These are phyloP conservation scores for Coendou prehensilis DNA, from an alignment of 2,797 vertebrate genomes.

Conservation along the genomic window DNA sequence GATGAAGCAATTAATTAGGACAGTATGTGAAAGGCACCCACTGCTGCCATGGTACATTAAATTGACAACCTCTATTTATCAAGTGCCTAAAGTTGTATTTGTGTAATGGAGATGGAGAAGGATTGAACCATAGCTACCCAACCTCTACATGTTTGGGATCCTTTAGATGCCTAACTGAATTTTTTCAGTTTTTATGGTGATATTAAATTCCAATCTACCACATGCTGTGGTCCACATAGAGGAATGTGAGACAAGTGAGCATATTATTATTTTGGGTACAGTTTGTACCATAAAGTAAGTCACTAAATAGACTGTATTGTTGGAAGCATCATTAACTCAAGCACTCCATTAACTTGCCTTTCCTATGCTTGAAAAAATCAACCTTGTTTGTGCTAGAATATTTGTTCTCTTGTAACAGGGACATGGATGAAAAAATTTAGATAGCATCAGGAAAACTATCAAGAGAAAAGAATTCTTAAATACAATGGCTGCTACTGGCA, in stretches of 20 bases:
- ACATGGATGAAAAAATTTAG: constrained; percentile 25
- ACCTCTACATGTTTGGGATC: neutral
- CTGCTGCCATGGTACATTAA: neutral
- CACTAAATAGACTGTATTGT: constrained; percentile 1
- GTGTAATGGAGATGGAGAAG: neutral
- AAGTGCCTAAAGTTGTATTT: neutral
- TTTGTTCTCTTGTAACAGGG: constrained; percentile 42
- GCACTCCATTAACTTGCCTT: constrained; percentile 51
- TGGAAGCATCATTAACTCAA: constrained; percentile 55
- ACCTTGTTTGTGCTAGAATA: constrained; percentile 64
- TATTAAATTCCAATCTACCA: neutral
- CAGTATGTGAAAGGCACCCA: neutral
- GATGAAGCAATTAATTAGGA: neutral
- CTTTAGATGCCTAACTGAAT: neutral
- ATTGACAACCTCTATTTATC: neutral
- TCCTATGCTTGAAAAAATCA: constrained; percentile 29
- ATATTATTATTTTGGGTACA: neutral
- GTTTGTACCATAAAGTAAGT: constrained; percentile 45
- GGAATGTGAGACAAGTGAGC: constrained; percentile 28
- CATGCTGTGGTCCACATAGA: neutral
- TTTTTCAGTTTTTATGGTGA: constrained; percentile 6
- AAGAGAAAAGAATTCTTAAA: constrained; percentile 41
- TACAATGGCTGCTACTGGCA: neutral
- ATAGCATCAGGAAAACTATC: constrained; percentile 11
- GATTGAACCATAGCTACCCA: neutral